Base-by-base conservation (phyloP, 30 jellyfish, hydroid and myxozoan genomes). In the Cassiopea xamachana region DNA sequence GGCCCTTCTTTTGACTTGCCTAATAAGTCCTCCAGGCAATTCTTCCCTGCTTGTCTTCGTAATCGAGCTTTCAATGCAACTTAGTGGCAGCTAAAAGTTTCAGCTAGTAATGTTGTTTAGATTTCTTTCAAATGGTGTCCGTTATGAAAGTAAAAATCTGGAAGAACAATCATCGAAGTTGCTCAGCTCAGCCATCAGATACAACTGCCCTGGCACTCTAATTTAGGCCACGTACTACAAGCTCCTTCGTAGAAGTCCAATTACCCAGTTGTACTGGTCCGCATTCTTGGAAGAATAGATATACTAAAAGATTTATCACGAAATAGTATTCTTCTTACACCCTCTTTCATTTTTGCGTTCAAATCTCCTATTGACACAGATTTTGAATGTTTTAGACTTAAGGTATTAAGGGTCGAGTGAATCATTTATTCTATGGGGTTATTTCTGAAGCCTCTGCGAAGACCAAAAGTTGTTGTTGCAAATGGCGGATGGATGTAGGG, bases 211-310 rank as follows among this genome's bases (percentile, higher is more conserved):
- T 84, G 75, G 69, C 87, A 55, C 87, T 87, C 79, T 60, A 75
- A 74, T 55, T 55, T 77, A 86, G 87, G 85, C 93, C 93, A 86
- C 93, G 93, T 86, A 73, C 93, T 45, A 39, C 75, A 60, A 44
- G 87, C 87, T 78, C 87, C 87, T 78, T 13, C 87, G 87, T 49
- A 51, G 87, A 45, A 27, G 70, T 27, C 27, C 44, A 43, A 7
- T 59, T 0, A 0, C 69, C 69, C 39, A 27, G 39, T 27, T 27
- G 39, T 27, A 27, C 39, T 27, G 39, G 39, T 27, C 39, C 39
- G 39, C 39, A 27, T 27, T 27, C 39, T 27, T 27, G 39, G 39
- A 27, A 27, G 39, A 27, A 27, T 27, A 27, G 39, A 27, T 27
- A 27, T 27, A 27, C 39, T 27, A 27, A 27, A 27, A 27, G 39